Evolutionary conservation across 2,888 invertebrate species (phyloP).

Genomic region (Matsumyia berberina): DNA sequence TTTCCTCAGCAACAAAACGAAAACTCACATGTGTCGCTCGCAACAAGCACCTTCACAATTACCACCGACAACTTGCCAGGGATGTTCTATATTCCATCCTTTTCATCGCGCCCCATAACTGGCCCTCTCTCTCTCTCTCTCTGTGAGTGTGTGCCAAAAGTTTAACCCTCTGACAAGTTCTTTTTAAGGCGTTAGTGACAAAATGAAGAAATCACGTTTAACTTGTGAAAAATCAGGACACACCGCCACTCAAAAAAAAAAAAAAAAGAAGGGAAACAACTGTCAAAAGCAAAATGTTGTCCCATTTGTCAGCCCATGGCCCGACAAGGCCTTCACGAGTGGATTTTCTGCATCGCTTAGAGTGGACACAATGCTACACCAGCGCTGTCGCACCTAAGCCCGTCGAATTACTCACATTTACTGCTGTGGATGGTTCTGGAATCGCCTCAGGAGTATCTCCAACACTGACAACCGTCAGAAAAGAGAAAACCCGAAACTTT

Average conservation of each 20-base stretch:
- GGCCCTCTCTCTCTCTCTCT: neutral
- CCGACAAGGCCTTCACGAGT: slow-evolving; percentile 55
- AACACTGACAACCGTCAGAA: slow-evolving; percentile 39
- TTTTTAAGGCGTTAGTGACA: slow-evolving; percentile 14
- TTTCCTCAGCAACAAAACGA: slow-evolving; percentile 11
- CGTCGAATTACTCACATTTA: slow-evolving; percentile 48
- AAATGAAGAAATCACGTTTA: slow-evolving; percentile 25
- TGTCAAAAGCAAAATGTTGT: slow-evolving; percentile 44
- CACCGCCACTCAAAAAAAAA: neutral
- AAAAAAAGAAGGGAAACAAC: slow-evolving; percentile 24
- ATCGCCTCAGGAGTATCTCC: slow-evolving; percentile 45
- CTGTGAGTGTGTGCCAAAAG: neutral
- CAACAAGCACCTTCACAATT: slow-evolving; percentile 29
- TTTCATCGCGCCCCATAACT: neutral
- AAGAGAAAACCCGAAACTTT: slow-evolving; percentile 24
- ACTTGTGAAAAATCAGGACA: slow-evolving; percentile 12
- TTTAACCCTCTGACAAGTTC: slow-evolving; percentile 19
- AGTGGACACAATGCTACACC: slow-evolving; percentile 57
- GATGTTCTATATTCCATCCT: slow-evolving; percentile 8
- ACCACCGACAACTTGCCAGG: slow-evolving; percentile 52
- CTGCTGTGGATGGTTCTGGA: slow-evolving; percentile 13
- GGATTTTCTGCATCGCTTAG: slow-evolving; percentile 51
- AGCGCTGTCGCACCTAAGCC: slow-evolving; percentile 33
- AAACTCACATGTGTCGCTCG: slow-evolving; percentile 14
- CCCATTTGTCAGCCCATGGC: slow-evolving; percentile 35